Evolutionary conservation across 2,113 vertebrate genomes (phyloP).

Genomic region (Sceloporus undulatus): DNA sequence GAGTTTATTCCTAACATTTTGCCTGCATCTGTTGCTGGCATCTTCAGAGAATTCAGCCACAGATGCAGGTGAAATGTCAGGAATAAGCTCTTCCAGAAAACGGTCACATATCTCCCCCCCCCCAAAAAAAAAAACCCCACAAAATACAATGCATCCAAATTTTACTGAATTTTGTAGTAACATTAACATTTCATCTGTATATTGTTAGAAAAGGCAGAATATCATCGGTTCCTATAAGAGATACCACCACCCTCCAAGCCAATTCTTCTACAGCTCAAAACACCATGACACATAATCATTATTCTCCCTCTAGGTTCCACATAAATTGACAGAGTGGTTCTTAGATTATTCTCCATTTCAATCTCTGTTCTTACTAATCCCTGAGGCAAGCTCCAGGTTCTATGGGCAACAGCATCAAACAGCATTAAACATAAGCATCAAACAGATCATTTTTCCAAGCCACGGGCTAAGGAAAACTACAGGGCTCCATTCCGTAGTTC

Average conservation of each 20-base stretch:
- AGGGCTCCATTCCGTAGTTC: no score
- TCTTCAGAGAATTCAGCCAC: no score
- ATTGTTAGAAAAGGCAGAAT: not conserved
- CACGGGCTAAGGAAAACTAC: not conserved
- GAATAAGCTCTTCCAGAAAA: no score
- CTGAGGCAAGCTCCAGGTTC: constrained; percentile 14
- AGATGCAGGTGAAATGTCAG: no score
- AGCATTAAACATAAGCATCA: constrained; percentile 8
- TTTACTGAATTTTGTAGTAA: not conserved
- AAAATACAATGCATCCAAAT: not conserved
- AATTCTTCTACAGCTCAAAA: constrained; percentile 19
- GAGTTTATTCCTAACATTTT: no score
- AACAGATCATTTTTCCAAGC: constrained; percentile 10
- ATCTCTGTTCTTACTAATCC: not conserved
- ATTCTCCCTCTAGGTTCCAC: constrained; percentile 13
- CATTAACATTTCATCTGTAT: not conserved
- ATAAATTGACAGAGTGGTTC: constrained; percentile 6
- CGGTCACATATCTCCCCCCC: no score
- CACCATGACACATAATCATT: constrained; percentile 27
- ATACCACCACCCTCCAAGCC: not conserved
- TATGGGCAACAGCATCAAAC: constrained; percentile 15
- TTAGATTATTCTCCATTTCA: not conserved
- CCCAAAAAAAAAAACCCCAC: no score
- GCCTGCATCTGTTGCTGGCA: no score
- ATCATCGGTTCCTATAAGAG: not conserved